Conservation (phyloP, 1,140 invertebrate species). For the Drosophila orena region DNA sequence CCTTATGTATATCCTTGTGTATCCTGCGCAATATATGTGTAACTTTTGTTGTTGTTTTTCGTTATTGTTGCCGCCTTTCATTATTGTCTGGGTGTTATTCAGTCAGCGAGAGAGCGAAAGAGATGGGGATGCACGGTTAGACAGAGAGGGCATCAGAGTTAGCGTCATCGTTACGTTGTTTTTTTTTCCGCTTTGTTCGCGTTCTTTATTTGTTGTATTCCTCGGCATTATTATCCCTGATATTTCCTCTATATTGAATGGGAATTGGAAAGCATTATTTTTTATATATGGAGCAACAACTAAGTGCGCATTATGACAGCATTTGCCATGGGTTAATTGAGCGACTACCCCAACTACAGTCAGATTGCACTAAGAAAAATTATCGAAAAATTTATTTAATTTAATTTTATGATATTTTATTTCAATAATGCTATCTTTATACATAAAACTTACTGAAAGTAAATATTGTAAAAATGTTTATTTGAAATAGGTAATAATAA, state of each 20-base stretch:
- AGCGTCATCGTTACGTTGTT: constrained; percentile 50
- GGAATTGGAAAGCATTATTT: constrained; percentile 59
- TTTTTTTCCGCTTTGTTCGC: constrained; percentile 65
- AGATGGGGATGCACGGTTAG: constrained; percentile 9
- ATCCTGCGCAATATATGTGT: constrained; percentile 75
- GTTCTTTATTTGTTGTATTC: constrained; percentile 51
- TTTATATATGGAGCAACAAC: constrained; percentile 68
- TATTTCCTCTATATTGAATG: constrained; percentile 54
- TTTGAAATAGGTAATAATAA: no score
- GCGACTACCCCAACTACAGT: constrained; percentile 28
- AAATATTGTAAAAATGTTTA: no score
- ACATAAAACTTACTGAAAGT: no score
- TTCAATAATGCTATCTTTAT: no score
- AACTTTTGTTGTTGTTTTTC: constrained; percentile 53
- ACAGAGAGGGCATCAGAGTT: constrained; percentile 18
- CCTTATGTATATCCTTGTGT: constrained; percentile 50
- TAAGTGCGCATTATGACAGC: constrained; percentile 78
- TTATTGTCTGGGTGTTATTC: constrained; percentile 34
- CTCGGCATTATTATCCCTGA: constrained; percentile 69
- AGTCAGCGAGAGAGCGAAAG: constrained; percentile 1
- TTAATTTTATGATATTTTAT: neutral
- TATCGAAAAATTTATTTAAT: neutral
- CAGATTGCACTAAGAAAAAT: constrained; percentile 9
- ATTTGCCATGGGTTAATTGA: constrained; percentile 70
- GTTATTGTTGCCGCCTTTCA: constrained; percentile 64